These are phyloP conservation scores for Brachionus paranguensis DNA, from an alignment of 1,140 invertebrate species.

Conservation along the genomic window DNA sequence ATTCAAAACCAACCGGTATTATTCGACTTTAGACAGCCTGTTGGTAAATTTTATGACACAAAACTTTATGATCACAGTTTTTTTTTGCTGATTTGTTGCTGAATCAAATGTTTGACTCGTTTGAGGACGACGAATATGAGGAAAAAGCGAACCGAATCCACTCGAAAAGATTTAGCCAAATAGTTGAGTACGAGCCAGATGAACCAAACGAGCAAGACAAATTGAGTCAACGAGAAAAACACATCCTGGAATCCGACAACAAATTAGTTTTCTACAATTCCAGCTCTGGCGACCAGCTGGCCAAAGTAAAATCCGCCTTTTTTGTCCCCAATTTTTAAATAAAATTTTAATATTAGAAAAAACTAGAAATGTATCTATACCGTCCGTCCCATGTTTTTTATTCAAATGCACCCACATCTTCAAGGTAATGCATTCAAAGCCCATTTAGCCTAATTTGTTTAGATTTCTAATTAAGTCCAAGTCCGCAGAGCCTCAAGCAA, in stretches of 20 bases:
- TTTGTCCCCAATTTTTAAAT: not conserved
- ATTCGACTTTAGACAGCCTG: not conserved
- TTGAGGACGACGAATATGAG: slow-evolving; percentile 1
- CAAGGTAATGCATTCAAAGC: not conserved
- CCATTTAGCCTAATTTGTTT: not conserved
- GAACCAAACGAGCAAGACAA: not conserved
- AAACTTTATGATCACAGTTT: not conserved
- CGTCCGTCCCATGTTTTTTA: not conserved
- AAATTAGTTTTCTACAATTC: slow-evolving; percentile 2
- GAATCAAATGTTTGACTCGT: slow-evolving; percentile 23
- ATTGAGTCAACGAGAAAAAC: not conserved
- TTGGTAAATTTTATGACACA: not conserved
- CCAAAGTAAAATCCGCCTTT: not conserved
- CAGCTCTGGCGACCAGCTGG: not conserved
- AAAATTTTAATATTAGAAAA: not conserved
- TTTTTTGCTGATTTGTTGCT: slow-evolving; percentile 4
- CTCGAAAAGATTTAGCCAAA: not conserved
- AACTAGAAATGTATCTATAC: not conserved
- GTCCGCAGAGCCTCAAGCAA: slow-evolving; percentile 48
- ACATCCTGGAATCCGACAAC: not conserved
- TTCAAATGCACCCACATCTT: not conserved
- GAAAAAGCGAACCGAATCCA: not conserved
- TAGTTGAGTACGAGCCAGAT: not conserved
- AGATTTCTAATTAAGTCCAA: not conserved
- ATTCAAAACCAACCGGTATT: not conserved